Base-by-base conservation (phyloP, 2,888 invertebrate species). In the Drosophila emarginata region DNA sequence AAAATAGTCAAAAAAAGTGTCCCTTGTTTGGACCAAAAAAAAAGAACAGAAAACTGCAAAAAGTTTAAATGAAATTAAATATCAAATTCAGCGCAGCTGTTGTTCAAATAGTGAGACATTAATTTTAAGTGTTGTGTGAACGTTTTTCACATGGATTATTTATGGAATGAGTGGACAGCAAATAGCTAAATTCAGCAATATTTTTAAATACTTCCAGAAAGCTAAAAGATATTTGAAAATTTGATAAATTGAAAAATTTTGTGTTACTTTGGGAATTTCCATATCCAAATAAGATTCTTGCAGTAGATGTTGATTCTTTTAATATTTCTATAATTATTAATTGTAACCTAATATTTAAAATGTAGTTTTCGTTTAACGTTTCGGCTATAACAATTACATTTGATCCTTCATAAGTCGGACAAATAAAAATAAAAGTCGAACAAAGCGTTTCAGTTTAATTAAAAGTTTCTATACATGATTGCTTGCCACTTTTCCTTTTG, bases 41-140 rank as follows among this genome's bases (percentile, higher is more conserved):
- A n/a, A 4, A 51, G 11, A 28, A n/a, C 4, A 4, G 23, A 23
- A 26, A 32, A 32, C 32, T 32, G 9, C 32, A 32, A 14, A 59
- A 53, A 26, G 37, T 32, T 39, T 32, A 26, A 28, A 51, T 40
- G 39, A 52, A 7, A 12, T 23, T 2, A 60, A 72, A 61, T 64
- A 75, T 58, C 76, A 86, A 88, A 87, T 84, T 72, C 64, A 68
- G 74, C 67, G 68, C 87, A 86, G 88, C 82, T 86, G 81, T 80
- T 84, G 81, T 67, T 72, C 74, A 79, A 84, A 88, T 83, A 81
- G 85, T 74, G 63, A 73, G 57, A 73, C 78, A 89, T 85, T 80
- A 74, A 84, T 85, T 78, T 84, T 73, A 81, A 89, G 81, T 79
- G 87, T 75, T 78, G 64, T 59, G 62, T 58, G 59, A 51, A 64